Evolutionary conservation across 1,140 invertebrate species (phyloP).

Genomic region (Microplitis mediator): DNA sequence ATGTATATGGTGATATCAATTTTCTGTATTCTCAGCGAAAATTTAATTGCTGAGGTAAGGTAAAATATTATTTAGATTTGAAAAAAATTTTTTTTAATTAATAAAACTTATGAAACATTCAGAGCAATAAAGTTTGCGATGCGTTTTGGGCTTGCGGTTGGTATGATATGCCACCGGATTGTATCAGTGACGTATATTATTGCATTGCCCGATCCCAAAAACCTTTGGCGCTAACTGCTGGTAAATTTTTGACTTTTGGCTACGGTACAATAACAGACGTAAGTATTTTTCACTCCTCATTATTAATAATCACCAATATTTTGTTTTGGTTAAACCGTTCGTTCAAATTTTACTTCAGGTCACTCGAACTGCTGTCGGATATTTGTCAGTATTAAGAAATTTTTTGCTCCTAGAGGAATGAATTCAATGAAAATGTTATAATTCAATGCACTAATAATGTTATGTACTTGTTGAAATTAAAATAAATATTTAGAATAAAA

Average conservation of each 20-base stretch:
- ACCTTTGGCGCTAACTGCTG: constrained; percentile 36
- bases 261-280: constrained; percentile 38
- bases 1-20: too few relatives aligned
- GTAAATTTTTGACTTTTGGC: constrained; percentile 39
- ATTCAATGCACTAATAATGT: too few relatives aligned
- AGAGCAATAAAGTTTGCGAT: constrained; percentile 31
- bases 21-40: too few relatives aligned
- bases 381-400: too few relatives aligned
- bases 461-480: too few relatives aligned
- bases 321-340: too few relatives aligned
- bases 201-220: constrained; percentile 34
- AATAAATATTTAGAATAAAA: too few relatives aligned
- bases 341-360: too few relatives aligned
- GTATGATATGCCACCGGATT: constrained; percentile 32
- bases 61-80: not conserved
- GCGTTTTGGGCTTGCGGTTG: constrained; percentile 37
- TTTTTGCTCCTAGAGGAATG: too few relatives aligned
- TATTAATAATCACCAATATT: too few relatives aligned
- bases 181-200: constrained; percentile 31
- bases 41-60: not conserved
- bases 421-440: too few relatives aligned
- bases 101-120: not conserved
- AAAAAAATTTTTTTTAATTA: not conserved
- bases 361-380: too few relatives aligned
- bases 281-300: not conserved